A percentile compares a stretch with the other conserved stretches of the same genome.
phyloP scores from a whole-genome alignment of 2,797 vertebrate genomes.

The Taeniopygia guttata region DNA sequence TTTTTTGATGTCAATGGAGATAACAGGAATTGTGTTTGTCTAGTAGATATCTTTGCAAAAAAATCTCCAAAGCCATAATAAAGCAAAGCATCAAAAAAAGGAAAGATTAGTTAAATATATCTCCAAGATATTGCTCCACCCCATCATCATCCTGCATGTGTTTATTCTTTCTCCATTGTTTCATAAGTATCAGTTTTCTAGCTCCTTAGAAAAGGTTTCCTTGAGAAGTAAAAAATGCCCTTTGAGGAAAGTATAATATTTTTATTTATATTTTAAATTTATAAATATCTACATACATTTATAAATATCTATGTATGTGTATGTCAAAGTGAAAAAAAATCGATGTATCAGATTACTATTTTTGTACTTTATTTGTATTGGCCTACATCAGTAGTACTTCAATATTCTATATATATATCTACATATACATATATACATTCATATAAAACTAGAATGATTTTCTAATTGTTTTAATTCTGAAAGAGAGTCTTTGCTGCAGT shows the following conservation, averaged over 20 bases:
- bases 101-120: background rate
- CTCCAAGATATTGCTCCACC: background rate
- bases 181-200: background rate
- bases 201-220: background rate
- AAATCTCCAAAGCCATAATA: background rate
- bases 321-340: background rate
- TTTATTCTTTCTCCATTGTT: conserved; percentile 21
- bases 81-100: background rate
- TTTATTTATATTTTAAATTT: background rate
- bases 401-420: background rate
- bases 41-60: background rate
- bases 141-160: background rate
- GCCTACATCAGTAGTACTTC: accelerated
- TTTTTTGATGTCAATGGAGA: background rate
- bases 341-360: background rate
- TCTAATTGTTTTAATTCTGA: background rate
- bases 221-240: background rate
- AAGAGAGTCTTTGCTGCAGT: background rate
- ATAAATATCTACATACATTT: background rate
- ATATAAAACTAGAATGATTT: background rate
- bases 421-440: no score
- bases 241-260: background rate
- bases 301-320: background rate
- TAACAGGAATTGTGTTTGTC: background rate
- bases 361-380: background rate